A percentile compares a stretch with the other conserved stretches of the same genome.
These are phyloP conservation scores for Mesoligia furuncula DNA, from an alignment of 2,888 invertebrate genomes.

Conservation along the genomic window DNA sequence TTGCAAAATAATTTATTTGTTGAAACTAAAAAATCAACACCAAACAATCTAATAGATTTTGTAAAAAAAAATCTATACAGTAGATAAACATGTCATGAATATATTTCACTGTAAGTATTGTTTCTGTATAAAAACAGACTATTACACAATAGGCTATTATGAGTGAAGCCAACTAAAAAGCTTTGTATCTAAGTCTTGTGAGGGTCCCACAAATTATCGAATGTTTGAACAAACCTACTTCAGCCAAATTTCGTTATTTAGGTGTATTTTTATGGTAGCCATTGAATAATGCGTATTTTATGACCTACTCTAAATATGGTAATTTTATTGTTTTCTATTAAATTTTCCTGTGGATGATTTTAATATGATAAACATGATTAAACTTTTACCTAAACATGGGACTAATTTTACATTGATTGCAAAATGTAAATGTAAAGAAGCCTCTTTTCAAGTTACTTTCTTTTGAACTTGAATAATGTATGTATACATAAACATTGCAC, in stretches of 20 bases:
- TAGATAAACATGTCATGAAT: constrained; percentile 29
- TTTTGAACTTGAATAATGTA: background rate
- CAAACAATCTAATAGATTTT: background rate
- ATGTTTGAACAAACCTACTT: constrained; percentile 25
- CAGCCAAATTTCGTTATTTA: constrained; percentile 7
- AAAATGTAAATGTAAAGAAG: background rate
- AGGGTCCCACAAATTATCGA: constrained; percentile 24
- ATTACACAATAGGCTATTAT: constrained; percentile 66
- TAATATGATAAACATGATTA: background rate
- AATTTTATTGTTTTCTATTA: constrained; percentile 10
- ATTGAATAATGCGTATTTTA: constrained; percentile 19
- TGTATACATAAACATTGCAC: background rate
- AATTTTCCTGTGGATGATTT: background rate
- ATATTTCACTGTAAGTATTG: constrained; percentile 36
- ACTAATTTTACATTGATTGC: background rate
- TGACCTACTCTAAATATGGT: constrained; percentile 20
- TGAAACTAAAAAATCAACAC: background rate
- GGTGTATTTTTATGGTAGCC: background rate
- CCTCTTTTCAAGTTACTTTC: background rate
- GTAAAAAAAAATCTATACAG: constrained; percentile 1
- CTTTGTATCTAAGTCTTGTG: constrained; percentile 37
- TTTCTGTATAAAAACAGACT: constrained; percentile 58
- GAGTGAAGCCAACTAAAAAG: constrained; percentile 62
- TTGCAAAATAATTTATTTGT: background rate
- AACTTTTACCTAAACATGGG: too few species aligned